phyloP scores from a whole-genome alignment of 2,797 vertebrate genomes.

The Hydrocynus forskahlii region DNA sequence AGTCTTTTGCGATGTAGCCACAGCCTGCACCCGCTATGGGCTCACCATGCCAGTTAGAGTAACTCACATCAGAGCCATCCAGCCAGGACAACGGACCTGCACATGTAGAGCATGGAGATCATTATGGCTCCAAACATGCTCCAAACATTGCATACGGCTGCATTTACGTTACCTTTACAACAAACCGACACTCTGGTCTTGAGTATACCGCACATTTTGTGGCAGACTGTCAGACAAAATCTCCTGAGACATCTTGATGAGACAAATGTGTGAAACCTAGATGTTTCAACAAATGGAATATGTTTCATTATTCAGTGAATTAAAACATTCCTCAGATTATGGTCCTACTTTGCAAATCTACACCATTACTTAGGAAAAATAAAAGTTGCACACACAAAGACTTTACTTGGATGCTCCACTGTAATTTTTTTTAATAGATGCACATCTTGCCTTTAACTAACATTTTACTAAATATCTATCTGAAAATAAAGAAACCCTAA shows the following conservation, averaged over 20 bases:
- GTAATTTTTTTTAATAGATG: no score
- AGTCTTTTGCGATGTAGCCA: slow-evolving; percentile 80
- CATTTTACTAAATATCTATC: no score
- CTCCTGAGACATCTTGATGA: no score
- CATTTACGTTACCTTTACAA: no score
- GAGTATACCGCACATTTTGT: neutral
- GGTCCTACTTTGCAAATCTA: neutral
- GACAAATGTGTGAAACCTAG: no score
- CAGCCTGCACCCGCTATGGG: slow-evolving; percentile 74
- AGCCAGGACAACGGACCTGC: slow-evolving; percentile 86
- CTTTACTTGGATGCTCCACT: no score
- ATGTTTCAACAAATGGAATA: neutral
- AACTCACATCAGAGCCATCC: slow-evolving; percentile 86
- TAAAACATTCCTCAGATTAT: neutral
- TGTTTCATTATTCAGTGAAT: neutral
- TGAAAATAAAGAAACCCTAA: no score
- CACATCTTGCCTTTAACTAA: no score
- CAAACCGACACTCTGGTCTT: neutral
- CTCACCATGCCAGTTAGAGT: slow-evolving; percentile 82
- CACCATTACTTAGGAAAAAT: no score
- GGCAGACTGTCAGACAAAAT: no score
- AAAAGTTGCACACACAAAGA: no score
- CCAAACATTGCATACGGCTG: neutral
- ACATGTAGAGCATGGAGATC: neutral
- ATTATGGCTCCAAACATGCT: neutral